Evolutionary conservation across 2,797 vertebrate genomes (phyloP).

Genomic region (Botia almorhae): DNA sequence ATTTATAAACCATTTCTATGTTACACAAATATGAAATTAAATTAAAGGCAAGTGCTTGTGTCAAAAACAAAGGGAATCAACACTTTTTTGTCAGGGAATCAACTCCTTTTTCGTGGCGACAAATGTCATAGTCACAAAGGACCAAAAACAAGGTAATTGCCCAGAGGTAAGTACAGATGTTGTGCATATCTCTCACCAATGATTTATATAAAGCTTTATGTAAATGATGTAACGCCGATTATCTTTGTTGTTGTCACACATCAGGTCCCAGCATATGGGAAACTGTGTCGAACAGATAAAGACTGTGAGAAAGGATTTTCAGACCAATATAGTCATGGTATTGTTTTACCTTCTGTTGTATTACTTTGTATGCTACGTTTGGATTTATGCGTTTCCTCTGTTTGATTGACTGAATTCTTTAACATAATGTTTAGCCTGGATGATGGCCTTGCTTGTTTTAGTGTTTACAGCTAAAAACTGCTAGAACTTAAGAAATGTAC

Average conservation of each 20-base stretch:
- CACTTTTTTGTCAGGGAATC: constrained; percentile 73
- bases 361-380: neutral
- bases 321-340: constrained; percentile 74
- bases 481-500: too few relatives aligned
- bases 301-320: constrained; percentile 73
- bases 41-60: too few relatives aligned
- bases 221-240: neutral
- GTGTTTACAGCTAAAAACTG: too few relatives aligned
- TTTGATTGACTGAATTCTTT: neutral
- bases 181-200: too few relatives aligned
- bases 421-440: too few relatives aligned
- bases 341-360: neutral
- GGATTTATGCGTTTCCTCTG: neutral
- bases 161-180: constrained; percentile 79
- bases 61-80: neutral
- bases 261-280: constrained; percentile 32
- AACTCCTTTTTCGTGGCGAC: constrained; percentile 85
- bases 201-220: neutral
- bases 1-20: constrained; percentile 6
- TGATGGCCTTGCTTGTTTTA: too few relatives aligned
- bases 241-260: neutral
- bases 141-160: constrained; percentile 83
- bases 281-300: constrained; percentile 62
- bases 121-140: constrained; percentile 82
- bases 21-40: neutral